These are phyloP conservation scores for Trichoplax adhaerens DNA, from an alignment of 37 sponge, comb jelly and placozoan genomes.

Conservation along the genomic window DNA sequence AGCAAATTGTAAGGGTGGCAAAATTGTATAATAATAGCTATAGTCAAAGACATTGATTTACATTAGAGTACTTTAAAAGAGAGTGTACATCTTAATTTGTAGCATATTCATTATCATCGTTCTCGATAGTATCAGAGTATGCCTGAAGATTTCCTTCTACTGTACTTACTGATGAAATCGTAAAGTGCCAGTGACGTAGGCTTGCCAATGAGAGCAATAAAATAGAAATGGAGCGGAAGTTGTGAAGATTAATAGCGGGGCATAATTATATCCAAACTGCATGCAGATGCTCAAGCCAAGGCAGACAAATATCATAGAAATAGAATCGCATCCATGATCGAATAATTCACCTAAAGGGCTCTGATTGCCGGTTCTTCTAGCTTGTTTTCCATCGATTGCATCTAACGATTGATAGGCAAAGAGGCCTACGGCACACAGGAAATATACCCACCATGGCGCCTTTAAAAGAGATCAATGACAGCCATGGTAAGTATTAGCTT, in stretches of 20 bases:
- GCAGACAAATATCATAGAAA: slow-evolving; percentile 47
- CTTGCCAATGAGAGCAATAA: slow-evolving; percentile 80
- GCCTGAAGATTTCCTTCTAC: no score
- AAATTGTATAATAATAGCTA: no score
- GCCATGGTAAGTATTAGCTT: no score
- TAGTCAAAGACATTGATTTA: no score
- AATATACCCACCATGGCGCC: slow-evolving; percentile 55
- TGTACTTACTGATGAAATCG: slow-evolving; percentile 42
- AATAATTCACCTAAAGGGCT: slow-evolving; percentile 70
- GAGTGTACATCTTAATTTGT: no score
- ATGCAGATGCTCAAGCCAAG: slow-evolving; percentile 18
- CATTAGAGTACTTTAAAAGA: no score
- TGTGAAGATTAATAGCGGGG: slow-evolving; percentile 18
- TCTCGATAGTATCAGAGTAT: no score
- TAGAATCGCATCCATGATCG: slow-evolving; percentile 91
- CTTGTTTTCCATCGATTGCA: slow-evolving; percentile 93
- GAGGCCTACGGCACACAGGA: slow-evolving; percentile 35
- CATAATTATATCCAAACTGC: slow-evolving; percentile 25
- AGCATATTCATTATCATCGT: no score
- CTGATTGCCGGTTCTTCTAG: slow-evolving; percentile 50
- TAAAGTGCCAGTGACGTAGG: slow-evolving; percentile 59
- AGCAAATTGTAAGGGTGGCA: no score
- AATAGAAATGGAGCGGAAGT: slow-evolving; percentile 24
- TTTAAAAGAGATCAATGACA: slow-evolving; percentile 6
- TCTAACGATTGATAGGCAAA: slow-evolving; percentile 76